Evolutionary conservation across 2,113 vertebrate species (phyloP).

Genomic region (Galemys pyrenaicus): DNA sequence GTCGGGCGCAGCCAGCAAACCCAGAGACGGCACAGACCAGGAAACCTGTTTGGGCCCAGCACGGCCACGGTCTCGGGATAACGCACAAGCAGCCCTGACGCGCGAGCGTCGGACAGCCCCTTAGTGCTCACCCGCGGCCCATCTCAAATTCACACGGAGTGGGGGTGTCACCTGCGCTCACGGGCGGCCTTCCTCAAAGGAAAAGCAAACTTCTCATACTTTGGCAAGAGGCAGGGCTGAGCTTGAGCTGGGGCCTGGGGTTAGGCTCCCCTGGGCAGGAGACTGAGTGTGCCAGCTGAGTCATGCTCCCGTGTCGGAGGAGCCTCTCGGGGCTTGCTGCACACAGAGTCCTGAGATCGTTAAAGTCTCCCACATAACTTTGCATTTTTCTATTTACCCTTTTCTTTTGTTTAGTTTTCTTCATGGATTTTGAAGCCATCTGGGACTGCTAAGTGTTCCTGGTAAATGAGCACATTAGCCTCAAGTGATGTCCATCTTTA

Average conservation of each 20-base stretch:
- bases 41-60: not conserved
- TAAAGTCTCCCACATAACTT: not conserved
- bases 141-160: not conserved
- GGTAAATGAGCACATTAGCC: not conserved
- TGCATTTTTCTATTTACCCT: not conserved
- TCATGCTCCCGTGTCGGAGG: too few species aligned
- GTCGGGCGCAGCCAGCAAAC: too few species aligned
- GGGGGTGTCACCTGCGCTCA: not conserved
- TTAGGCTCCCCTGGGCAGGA: too few species aligned
- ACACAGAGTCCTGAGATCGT: too few species aligned
- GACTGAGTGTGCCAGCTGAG: too few species aligned
- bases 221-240: not conserved
- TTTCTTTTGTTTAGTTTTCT: not conserved
- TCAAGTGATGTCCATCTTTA: not conserved
- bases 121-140: not conserved
- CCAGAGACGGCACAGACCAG: not conserved
- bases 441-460: not conserved
- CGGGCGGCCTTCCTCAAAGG: not conserved
- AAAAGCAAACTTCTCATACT: not conserved
- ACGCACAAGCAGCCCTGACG: not conserved
- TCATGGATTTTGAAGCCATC: not conserved
- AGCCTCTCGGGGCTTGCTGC: too few species aligned
- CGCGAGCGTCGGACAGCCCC: too few species aligned
- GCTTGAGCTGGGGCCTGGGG: too few species aligned
- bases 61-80: fast-evolving